These are phyloP conservation scores for Brachirus orientalis DNA, from an alignment of 2,113 vertebrate species.

Conservation along the genomic window DNA sequence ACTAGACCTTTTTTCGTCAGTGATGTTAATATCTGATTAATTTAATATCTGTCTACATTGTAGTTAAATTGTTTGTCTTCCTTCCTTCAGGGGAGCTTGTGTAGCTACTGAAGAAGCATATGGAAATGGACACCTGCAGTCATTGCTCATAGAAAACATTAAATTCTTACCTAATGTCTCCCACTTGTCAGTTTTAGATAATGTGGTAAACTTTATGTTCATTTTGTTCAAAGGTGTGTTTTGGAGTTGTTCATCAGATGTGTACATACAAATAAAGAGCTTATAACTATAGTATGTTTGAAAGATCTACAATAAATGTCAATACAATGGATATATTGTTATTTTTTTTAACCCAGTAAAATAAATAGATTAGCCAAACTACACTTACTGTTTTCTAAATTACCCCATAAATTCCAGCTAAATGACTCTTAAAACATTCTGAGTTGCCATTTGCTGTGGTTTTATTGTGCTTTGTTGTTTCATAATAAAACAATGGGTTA, in stretches of 20 bases:
- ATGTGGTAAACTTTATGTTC: constrained; percentile 44
- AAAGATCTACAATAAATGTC: constrained; percentile 15
- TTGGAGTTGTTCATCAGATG: constrained; percentile 52
- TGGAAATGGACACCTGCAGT: constrained; percentile 46
- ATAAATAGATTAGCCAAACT: constrained; percentile 5
- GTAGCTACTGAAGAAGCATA: constrained; percentile 49
- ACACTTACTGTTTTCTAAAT: constrained; percentile 16
- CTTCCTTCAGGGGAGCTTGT: constrained; percentile 20
- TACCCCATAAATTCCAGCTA: constrained; percentile 7
- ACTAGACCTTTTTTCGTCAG: constrained; percentile 31
- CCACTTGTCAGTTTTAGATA: constrained; percentile 54
- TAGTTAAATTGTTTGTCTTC: constrained; percentile 41
- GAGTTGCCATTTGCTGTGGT: constrained; percentile 9
- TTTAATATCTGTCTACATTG: constrained; percentile 39
- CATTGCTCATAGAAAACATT: constrained; percentile 47
- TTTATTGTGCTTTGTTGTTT: constrained; percentile 29
- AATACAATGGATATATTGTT: constrained; percentile 20
- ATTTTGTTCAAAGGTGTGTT: constrained; percentile 51
- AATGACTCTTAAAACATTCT: no score
- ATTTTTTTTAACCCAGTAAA: constrained; percentile 9
- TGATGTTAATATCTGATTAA: constrained; percentile 37
- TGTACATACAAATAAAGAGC: constrained; percentile 69
- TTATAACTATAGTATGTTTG: constrained; percentile 51
- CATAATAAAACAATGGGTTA: constrained; percentile 28
- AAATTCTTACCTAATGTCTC: constrained; percentile 31